Base-by-base conservation (phyloP, 2,888 invertebrate species). In the Hemicrepidius hirtus region DNA sequence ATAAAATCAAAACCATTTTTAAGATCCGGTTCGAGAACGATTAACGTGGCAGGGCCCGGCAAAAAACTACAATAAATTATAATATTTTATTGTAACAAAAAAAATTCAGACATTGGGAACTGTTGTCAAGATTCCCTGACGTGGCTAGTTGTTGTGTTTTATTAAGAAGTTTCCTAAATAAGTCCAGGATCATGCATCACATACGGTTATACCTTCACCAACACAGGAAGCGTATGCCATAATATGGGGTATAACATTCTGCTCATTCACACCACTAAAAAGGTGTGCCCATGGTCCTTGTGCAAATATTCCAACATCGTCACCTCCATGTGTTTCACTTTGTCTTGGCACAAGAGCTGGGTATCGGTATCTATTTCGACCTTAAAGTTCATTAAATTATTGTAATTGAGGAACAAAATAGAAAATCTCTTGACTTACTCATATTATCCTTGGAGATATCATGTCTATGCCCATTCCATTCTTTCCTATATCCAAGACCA, bases 241-340 rank as follows among this genome's bases (percentile, higher is more conserved):
- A 3, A 93, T 90, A 80, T 95, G 93, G 0, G 95, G 94, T 57
- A 96, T 91, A 80, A 89, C 91, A 84, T 91, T 92, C 84, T 96
- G 94, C 80, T 96, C 95, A 78, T 93, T 92, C 71, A 91, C 92
- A 0, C 95, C 95, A 0, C 91, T 91, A 82, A 96, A 93, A 0
- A 96, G 88, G 82, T 96, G 95, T 0, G 95, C 87, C 92, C 93
- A 93, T 0, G 95, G 95, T 13, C 92, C 96, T 6, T 10, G 28
- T n/a, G 95, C 95, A 84, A 91, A 95, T 0, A 95, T 92, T 0
- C 92, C 91, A 0, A 96, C 95, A 83, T 95, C 95, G 75, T 95
- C 95, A 0, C 94, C 94, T 0, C 93, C 93, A 78, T 94, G 94
- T 0, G 93, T 92, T 79, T 93, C 93, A 12, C 88, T 83, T 0